A percentile compares a stretch with the other conserved stretches of the same genome.
Conservation (phyloP, 2,797 vertebrate species). For the Cottoperca gobio region DNA sequence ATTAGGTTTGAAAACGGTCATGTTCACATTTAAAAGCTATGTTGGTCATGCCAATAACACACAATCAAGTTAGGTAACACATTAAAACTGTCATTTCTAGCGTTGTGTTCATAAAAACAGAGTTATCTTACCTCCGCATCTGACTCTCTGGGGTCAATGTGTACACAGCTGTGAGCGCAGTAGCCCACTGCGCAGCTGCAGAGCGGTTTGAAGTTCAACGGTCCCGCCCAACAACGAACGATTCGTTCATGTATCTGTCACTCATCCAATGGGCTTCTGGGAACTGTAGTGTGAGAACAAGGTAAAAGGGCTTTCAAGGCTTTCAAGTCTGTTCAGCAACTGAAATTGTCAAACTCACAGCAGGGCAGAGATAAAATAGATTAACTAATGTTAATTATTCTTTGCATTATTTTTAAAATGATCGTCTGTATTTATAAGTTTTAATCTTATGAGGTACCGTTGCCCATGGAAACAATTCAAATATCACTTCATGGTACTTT, state of each 20-base stretch:
- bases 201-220: background rate
- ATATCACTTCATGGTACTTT: background rate
- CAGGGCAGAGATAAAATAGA: background rate
- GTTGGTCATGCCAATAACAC: background rate
- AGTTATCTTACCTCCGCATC: constrained; percentile 52
- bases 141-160: constrained; percentile 35
- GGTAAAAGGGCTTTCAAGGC: too few species aligned
- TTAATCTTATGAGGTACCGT: background rate
- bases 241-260: constrained; percentile 38
- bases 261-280: constrained; percentile 15
- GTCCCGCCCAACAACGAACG: constrained; percentile 2
- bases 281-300: constrained; percentile 46
- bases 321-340: too few species aligned
- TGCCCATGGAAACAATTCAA: constrained; percentile 20
- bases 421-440: background rate
- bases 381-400: background rate
- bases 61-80: background rate
- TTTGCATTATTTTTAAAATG: background rate
- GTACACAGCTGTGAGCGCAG: constrained; percentile 26
- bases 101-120: background rate
- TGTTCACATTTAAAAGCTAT: background rate
- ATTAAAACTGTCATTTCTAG: background rate
- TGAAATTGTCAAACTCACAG: background rate
- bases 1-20: background rate
- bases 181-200: constrained; percentile 46